phyloP scores from a whole-genome alignment of 2,113 vertebrate genomes.

The Cebus imitator region DNA sequence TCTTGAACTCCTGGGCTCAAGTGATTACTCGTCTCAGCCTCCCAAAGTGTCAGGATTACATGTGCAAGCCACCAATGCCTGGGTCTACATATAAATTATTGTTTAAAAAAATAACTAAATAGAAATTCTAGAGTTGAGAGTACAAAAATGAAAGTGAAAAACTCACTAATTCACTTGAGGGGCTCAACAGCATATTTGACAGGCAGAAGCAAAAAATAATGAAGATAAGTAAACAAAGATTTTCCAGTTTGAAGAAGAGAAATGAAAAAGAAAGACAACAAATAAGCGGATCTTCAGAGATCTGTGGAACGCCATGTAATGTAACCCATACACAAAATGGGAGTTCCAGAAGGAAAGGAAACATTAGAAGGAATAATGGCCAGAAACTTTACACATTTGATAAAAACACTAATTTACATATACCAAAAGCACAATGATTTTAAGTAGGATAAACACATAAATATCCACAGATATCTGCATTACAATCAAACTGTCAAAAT shows the following conservation, averaged over 20 bases:
- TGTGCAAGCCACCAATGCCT: no score
- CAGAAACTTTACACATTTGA: not conserved
- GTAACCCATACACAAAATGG: not conserved
- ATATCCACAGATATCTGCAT: not conserved
- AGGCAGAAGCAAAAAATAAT: not conserved
- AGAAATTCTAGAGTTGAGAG: not conserved
- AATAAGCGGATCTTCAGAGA: not conserved
- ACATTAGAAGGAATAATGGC: not conserved
- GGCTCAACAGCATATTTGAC: not conserved
- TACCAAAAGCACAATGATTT: not conserved
- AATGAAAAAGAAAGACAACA: not conserved
- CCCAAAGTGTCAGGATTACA: no score
- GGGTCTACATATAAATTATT: no score
- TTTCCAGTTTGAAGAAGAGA: not conserved
- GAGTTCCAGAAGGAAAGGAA: not conserved
- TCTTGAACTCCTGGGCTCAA: no score
- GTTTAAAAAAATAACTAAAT: not conserved
- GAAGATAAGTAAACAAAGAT: not conserved
- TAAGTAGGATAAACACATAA: not conserved
- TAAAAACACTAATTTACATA: not conserved
- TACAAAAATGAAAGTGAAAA: not conserved
- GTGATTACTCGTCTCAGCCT: no score
- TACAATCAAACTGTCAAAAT: not conserved
- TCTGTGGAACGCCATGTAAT: not conserved
- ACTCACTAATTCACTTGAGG: not conserved